Evolutionary conservation across 2,888 invertebrate genomes (phyloP).

Genomic region (Zygogramma bicolorata): DNA sequence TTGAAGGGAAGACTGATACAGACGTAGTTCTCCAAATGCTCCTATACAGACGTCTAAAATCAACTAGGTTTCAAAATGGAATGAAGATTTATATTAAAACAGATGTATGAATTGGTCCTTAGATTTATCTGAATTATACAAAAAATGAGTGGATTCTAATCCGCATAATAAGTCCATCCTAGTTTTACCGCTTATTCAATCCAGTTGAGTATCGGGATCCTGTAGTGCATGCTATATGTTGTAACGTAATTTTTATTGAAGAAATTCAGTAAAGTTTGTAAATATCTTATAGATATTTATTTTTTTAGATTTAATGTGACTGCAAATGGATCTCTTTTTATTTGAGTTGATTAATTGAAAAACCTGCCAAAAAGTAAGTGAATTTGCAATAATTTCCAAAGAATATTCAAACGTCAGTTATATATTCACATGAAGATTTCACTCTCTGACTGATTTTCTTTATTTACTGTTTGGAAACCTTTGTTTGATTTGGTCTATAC

Average conservation of each 20-base stretch:
- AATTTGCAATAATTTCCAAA: not conserved
- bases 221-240: slow-evolving; percentile 2
- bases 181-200: not conserved
- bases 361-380: slow-evolving; percentile 38
- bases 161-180: not conserved
- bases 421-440: no score
- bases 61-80: no score
- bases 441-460: not conserved
- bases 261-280: slow-evolving; percentile 23
- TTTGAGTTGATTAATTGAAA: slow-evolving; percentile 32
- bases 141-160: not conserved
- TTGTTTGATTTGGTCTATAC: no score
- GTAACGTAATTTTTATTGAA: slow-evolving; percentile 19
- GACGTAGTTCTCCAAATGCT: no score
- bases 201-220: slow-evolving; percentile 9
- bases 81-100: no score
- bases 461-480: no score
- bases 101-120: no score
- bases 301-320: slow-evolving; percentile 41
- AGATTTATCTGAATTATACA: no score
- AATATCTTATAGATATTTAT: slow-evolving; percentile 26
- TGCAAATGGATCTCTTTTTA: slow-evolving; percentile 41
- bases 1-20: no score
- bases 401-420: no score
- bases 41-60: no score